Evolutionary conservation across 2,113 vertebrate genomes (phyloP).

Genomic region (Tragelaphus imberbis): DNA sequence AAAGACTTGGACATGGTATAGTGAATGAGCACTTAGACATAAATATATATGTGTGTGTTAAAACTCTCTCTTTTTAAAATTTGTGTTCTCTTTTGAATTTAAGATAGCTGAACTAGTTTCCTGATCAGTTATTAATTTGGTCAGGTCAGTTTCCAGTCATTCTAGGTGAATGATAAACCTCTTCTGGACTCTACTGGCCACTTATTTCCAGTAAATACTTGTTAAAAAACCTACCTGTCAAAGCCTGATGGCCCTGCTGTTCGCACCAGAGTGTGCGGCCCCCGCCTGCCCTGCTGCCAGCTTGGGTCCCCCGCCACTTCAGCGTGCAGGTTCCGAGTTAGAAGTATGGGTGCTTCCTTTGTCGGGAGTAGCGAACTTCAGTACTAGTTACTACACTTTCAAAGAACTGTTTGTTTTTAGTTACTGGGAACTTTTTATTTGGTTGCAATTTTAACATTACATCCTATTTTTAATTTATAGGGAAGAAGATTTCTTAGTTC

Average conservation of each 20-base stretch:
- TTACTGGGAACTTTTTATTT: not conserved
- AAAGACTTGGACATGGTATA: not conserved
- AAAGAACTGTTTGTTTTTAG: not conserved
- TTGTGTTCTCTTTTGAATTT: not conserved
- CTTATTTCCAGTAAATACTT: not conserved
- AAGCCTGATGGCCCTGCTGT: not conserved
- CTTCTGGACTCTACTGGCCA: not conserved
- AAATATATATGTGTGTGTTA: not conserved
- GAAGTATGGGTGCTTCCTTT: not conserved
- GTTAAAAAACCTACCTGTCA: not conserved
- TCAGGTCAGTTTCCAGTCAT: not conserved
- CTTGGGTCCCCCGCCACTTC: rapidly evolving
- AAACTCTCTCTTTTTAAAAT: no score
- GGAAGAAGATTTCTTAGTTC: slow-evolving; percentile 95
- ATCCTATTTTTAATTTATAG: slow-evolving; percentile 72
- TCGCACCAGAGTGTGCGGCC: not conserved
- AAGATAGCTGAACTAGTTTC: not conserved
- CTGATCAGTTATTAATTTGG: not conserved
- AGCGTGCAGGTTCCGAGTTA: rapidly evolving
- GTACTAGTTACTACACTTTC: not conserved
- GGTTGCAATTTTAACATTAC: not conserved
- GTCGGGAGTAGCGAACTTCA: no score
- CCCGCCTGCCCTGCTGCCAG: not conserved
- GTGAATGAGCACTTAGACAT: not conserved
- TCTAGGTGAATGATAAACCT: not conserved